These are phyloP conservation scores for Lophochroa leadbeateri DNA, from an alignment of 2,113 vertebrate species.

Conservation along the genomic window DNA sequence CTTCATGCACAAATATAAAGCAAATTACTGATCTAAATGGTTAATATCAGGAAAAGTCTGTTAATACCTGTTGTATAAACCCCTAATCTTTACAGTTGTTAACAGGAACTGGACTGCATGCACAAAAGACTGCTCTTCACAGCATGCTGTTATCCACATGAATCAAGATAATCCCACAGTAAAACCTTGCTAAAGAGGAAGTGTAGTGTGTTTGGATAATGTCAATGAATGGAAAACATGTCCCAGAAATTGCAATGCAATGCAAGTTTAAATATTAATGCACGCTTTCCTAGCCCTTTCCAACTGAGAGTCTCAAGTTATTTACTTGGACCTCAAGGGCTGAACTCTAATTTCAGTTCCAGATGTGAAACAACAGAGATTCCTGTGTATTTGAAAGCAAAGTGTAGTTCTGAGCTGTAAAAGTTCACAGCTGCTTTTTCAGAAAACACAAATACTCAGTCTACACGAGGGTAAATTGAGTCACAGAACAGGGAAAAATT, in stretches of 20 bases:
- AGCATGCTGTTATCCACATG: slow-evolving; percentile 26
- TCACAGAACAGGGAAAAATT: neutral
- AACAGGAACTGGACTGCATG: slow-evolving; percentile 14
- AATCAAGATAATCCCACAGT: slow-evolving; percentile 24
- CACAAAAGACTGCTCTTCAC: neutral
- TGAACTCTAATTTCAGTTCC: neutral
- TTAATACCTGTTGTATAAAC: slow-evolving; percentile 36
- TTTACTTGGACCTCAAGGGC: neutral
- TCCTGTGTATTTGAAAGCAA: neutral
- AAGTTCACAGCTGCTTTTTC: neutral
- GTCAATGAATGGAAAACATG: slow-evolving; percentile 43
- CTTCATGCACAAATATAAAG: neutral
- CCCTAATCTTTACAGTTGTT: slow-evolving; percentile 51
- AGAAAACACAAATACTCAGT: neutral
- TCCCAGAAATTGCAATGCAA: slow-evolving; percentile 9
- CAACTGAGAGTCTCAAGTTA: neutral
- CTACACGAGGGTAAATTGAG: neutral
- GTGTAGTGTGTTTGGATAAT: slow-evolving; percentile 37
- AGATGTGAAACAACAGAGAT: neutral
- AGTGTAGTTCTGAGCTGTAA: neutral
- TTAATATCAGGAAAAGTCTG: slow-evolving; percentile 47
- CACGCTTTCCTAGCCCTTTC: neutral
- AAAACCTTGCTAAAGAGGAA: slow-evolving; percentile 52
- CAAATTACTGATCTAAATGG: slow-evolving; percentile 22
- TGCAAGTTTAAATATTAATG: slow-evolving; percentile 51